These are phyloP conservation scores for Diceros bicornis DNA, from an alignment of 2,797 vertebrate genomes.

Conservation along the genomic window DNA sequence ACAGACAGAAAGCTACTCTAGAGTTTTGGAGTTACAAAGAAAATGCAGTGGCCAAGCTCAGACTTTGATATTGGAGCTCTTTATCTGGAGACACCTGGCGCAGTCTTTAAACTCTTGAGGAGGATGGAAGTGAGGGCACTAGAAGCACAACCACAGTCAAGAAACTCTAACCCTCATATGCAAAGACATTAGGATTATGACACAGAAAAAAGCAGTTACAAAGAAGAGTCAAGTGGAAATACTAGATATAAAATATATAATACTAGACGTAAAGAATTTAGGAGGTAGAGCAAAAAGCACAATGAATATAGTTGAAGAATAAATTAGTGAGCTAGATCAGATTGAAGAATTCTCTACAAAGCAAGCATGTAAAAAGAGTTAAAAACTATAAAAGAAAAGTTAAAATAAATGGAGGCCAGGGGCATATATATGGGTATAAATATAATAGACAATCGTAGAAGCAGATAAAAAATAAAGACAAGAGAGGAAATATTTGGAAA, in stretches of 20 bases:
- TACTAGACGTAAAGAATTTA: background rate
- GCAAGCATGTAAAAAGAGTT: background rate
- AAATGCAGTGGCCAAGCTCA: background rate
- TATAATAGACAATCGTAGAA: background rate
- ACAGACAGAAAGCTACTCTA: background rate
- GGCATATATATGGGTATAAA: background rate
- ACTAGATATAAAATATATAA: background rate
- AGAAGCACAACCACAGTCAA: background rate
- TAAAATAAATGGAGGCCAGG: background rate
- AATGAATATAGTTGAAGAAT: background rate
- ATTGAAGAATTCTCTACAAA: background rate
- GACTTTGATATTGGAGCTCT: background rate
- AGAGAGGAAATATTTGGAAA: background rate
- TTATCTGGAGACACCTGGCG: background rate
- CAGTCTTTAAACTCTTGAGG: background rate
- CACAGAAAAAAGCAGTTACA: background rate
- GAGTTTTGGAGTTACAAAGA: background rate
- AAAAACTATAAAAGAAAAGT: background rate
- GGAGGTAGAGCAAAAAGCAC: background rate
- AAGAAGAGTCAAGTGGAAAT: background rate
- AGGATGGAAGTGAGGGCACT: accelerated
- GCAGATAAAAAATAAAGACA: background rate
- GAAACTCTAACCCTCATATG: background rate
- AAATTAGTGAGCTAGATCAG: background rate
- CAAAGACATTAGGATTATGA: background rate